Evolutionary conservation across 2,888 invertebrate genomes (phyloP).

Genomic region (Itoplectis maculator): DNA sequence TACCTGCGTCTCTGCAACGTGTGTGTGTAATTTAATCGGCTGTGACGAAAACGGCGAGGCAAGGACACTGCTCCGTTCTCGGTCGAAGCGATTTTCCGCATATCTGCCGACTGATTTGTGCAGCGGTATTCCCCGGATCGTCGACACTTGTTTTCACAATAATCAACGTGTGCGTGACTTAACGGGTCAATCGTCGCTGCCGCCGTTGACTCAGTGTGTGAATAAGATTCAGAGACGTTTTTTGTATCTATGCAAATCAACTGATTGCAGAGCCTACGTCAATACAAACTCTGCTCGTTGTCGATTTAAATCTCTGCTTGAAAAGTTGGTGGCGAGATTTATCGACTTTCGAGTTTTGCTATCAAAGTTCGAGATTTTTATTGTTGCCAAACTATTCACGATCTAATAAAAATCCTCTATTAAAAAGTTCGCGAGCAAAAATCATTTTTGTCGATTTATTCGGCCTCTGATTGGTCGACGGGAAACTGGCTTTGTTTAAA

Average conservation of each 20-base stretch:
- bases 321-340: no score
- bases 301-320: constrained; percentile 7
- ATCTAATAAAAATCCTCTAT: no score
- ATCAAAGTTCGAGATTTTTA: no score
- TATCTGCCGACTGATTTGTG: not conserved
- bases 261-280: not conserved
- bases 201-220: not conserved
- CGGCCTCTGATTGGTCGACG: no score
- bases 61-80: constrained; percentile 14
- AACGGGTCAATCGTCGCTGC: not conserved
- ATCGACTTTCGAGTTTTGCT: no score
- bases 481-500: no score
- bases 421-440: no score
- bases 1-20: not conserved
- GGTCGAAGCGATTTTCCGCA: constrained; percentile 21
- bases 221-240: not conserved
- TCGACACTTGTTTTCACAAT: constrained; percentile 18
- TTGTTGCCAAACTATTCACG: no score
- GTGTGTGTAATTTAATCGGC: constrained; percentile 5
- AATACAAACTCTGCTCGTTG: not conserved
- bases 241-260: constrained; percentile 9
- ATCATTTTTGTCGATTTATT: no score
- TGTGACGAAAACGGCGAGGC: constrained; percentile 1
- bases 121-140: constrained; percentile 33
- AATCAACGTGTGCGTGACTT: constrained; percentile 3